Evolutionary conservation across 2,797 vertebrate species (phyloP).

Genomic region (Myoxocephalus aenaeus): DNA sequence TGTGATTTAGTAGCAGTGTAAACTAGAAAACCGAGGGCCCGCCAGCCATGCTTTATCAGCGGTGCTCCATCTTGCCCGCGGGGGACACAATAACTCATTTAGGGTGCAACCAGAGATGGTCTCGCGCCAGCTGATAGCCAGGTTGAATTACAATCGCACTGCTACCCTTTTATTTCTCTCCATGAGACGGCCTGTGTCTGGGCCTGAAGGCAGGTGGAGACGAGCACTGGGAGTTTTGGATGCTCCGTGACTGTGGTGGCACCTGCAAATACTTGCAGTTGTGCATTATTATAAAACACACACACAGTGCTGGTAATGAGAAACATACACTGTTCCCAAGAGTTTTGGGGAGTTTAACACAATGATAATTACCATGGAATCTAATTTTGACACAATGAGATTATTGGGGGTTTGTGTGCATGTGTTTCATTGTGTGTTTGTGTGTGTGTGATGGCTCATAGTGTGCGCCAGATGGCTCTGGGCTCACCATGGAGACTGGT

Average conservation of each 20-base stretch:
- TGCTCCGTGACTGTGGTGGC: not conserved
- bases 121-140: slow-evolving; percentile 42
- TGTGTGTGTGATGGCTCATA: slow-evolving; percentile 28
- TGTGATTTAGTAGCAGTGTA: slow-evolving; percentile 68
- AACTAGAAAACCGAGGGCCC: slow-evolving; percentile 45
- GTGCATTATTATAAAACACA: not conserved
- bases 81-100: slow-evolving; percentile 68
- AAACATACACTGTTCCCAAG: slow-evolving; percentile 30
- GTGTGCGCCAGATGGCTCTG: slow-evolving; percentile 57
- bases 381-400: slow-evolving; percentile 20
- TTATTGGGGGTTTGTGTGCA: slow-evolving; percentile 8
- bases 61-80: slow-evolving; percentile 66
- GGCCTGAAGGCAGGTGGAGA: slow-evolving; percentile 34
- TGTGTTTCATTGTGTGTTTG: slow-evolving; percentile 15
- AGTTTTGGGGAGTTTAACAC: slow-evolving; percentile 25
- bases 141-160: slow-evolving; percentile 55
- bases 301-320: slow-evolving; percentile 28
- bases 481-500: slow-evolving; percentile 73
- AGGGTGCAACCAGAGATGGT: slow-evolving; percentile 62
- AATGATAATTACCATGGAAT: slow-evolving; percentile 37
- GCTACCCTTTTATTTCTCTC: slow-evolving; percentile 46
- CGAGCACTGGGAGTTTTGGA: slow-evolving; percentile 14
- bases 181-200: slow-evolving; percentile 9
- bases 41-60: slow-evolving; percentile 62
- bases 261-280: slow-evolving; percentile 13